Evolutionary conservation across 2,888 invertebrate species (phyloP).

Genomic region (Drosophila koepferae): DNA sequence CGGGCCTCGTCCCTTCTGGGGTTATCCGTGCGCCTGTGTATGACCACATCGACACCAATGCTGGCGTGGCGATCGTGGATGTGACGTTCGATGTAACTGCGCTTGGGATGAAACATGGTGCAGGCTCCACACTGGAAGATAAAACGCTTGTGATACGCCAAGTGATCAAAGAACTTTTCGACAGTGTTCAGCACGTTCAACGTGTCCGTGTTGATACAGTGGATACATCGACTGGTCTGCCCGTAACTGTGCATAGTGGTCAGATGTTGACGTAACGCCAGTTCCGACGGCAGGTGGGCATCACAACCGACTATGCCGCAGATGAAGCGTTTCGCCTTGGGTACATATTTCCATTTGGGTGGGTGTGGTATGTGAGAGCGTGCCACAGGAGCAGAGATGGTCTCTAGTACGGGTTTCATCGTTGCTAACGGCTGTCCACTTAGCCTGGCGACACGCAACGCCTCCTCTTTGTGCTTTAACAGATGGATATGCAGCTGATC

Average conservation of each 20-base stretch:
- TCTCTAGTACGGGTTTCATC: accelerated
- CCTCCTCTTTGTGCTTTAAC: constrained; percentile 42
- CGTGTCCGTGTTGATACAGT: constrained; percentile 15
- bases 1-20: constrained; percentile 21
- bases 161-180: constrained; percentile 87
- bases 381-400: neutral
- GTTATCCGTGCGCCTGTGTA: constrained; percentile 53
- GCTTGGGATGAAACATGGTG: constrained; percentile 88
- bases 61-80: constrained; percentile 62
- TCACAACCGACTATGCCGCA: constrained; percentile 87
- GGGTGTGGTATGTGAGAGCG: neutral
- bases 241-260: constrained; percentile 15
- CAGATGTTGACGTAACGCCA: constrained; percentile 42
- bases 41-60: constrained; percentile 57
- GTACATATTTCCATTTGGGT: constrained; percentile 84
- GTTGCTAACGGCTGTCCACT: constrained; percentile 17
- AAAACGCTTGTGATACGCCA: constrained; percentile 90
- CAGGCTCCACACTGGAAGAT: constrained; percentile 91
- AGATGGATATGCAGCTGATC: constrained; percentile 89
- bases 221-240: constrained; percentile 25
- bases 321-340: constrained; percentile 87
- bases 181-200: accelerated
- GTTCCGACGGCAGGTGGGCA: constrained; percentile 18
- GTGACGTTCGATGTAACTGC: constrained; percentile 89
- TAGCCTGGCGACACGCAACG: constrained; percentile 88